phyloP scores from a whole-genome alignment of 2,888 invertebrate species.

The Tillus elongatus region DNA sequence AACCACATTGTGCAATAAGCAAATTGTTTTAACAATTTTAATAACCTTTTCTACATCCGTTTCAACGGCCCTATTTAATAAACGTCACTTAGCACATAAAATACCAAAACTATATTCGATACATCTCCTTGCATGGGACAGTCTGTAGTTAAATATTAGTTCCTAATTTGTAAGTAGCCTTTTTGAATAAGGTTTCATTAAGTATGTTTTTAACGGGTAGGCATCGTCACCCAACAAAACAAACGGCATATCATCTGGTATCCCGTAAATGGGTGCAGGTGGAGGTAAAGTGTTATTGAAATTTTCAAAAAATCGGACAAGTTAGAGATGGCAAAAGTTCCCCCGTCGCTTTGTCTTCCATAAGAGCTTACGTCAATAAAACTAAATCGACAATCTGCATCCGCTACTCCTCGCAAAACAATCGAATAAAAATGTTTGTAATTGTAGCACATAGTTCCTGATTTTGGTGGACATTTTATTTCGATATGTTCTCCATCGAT shows the following conservation, averaged over 20 bases:
- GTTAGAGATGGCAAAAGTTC: not conserved
- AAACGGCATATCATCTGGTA: too few relatives aligned
- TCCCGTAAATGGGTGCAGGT: not conserved
- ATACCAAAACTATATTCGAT: too few relatives aligned
- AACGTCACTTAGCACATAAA: too few relatives aligned
- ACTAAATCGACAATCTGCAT: slow-evolving; percentile 2
- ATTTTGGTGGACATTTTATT: too few relatives aligned
- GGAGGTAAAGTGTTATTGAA: too few relatives aligned
- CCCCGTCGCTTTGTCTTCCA: slow-evolving; percentile 6
- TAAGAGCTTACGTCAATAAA: not conserved
- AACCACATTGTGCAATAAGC: slow-evolving; percentile 1
- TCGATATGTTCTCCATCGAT: slow-evolving; percentile 7
- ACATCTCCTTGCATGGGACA: too few relatives aligned
- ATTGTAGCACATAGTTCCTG: slow-evolving; percentile 1
- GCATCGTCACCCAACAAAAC: slow-evolving; percentile 15
- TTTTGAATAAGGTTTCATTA: slow-evolving; percentile 17
- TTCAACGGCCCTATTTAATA: slow-evolving; percentile 1
- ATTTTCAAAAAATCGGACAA: too few relatives aligned
- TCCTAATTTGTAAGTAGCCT: slow-evolving; percentile 12
- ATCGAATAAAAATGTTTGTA: slow-evolving; percentile 5
- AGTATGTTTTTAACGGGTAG: slow-evolving; percentile 16
- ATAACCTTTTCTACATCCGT: not conserved
- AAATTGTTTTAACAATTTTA: slow-evolving; percentile 1
- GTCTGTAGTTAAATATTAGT: slow-evolving; percentile 13
- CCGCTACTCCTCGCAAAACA: not conserved